phyloP scores from a whole-genome alignment of 2,113 vertebrate species.

The Brevimyrus niger region DNA sequence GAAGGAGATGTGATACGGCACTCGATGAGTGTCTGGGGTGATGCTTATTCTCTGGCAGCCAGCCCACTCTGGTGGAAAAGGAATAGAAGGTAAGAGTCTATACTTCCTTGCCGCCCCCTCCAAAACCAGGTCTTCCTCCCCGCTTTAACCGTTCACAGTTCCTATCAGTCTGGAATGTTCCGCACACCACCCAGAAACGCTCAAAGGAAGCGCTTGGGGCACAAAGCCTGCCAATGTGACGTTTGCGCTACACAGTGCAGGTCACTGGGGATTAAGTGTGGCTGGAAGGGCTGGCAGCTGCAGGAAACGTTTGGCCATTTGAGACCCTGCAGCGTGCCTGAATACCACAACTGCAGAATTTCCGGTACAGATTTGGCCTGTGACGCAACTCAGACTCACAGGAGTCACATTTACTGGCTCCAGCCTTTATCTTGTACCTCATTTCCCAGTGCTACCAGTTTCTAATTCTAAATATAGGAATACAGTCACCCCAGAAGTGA shows the following conservation, averaged over 20 bases:
- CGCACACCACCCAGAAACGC: neutral
- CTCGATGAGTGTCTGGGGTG: slow-evolving; percentile 83
- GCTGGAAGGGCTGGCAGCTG: neutral
- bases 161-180: neutral
- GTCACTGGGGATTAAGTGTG: neutral
- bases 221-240: neutral
- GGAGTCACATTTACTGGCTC: neutral
- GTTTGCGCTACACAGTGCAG: neutral
- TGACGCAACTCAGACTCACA: neutral
- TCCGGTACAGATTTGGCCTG: neutral
- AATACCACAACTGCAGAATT: neutral
- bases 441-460: neutral
- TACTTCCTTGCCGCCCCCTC: neutral
- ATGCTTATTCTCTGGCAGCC: slow-evolving; percentile 86
- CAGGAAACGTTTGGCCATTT: neutral
- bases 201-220: neutral
- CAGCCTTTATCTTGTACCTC: neutral
- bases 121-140: neutral
- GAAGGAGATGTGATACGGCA: slow-evolving; percentile 90
- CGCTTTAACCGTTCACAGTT: neutral
- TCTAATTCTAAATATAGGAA: neutral
- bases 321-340: neutral
- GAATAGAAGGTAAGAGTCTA: neutral
- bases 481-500: neutral
- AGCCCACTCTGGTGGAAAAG: slow-evolving; percentile 76